These are phyloP conservation scores for Microctonus hyperodae DNA, from an alignment of 2,888 invertebrate genomes.

Conservation along the genomic window DNA sequence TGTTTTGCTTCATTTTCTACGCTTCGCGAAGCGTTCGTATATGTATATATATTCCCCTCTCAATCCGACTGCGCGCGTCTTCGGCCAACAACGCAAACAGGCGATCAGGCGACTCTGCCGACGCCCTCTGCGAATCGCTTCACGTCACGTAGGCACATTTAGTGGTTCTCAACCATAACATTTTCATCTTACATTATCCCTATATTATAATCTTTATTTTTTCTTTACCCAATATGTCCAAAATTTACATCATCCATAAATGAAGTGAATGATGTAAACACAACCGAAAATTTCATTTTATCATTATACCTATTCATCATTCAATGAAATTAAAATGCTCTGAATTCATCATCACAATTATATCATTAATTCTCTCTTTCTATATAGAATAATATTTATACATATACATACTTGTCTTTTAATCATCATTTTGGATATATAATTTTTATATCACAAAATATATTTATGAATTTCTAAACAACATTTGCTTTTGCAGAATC, in stretches of 20 bases:
- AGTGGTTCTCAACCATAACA: slow-evolving; percentile 33
- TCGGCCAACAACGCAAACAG: neutral
- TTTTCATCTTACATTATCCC: neutral
- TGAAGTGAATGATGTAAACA: neutral
- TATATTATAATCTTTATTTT: neutral
- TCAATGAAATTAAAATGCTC: too few species aligned
- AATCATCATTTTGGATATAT: too few species aligned
- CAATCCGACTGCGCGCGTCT: slow-evolving; percentile 23
- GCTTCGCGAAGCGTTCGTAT: slow-evolving; percentile 12
- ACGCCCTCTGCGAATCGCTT: slow-evolving; percentile 50
- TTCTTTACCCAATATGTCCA: too few species aligned
- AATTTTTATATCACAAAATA: too few species aligned
- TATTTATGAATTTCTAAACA: too few species aligned
- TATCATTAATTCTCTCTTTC: too few species aligned
- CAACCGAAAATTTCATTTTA: neutral
- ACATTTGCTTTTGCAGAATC: too few species aligned
- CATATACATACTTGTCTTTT: too few species aligned
- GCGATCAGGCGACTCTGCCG: slow-evolving; percentile 45
- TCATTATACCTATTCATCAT: neutral
- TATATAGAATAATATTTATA: too few species aligned
- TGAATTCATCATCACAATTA: neutral
- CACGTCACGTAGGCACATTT: slow-evolving; percentile 51
- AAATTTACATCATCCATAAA: neutral
- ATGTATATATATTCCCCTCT: slow-evolving; percentile 20
- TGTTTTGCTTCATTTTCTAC: slow-evolving; percentile 9